Percentiles rank a stretch among this genome's conserved stretches.
Evolutionary conservation across 2,888 invertebrate species (phyloP).

Genomic region (Rhopalosiphum nymphaeae): DNA sequence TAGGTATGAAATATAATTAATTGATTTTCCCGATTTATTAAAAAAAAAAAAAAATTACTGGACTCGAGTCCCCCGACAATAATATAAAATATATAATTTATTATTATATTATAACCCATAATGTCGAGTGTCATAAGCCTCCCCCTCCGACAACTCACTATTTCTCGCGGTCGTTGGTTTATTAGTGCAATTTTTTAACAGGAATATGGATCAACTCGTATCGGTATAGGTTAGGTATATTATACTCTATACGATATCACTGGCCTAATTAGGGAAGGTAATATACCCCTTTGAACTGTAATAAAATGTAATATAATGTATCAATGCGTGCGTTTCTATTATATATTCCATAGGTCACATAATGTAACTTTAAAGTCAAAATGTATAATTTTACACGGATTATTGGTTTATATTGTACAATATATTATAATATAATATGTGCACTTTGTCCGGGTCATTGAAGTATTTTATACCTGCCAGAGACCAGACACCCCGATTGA

Average conservation of each 20-base stretch:
- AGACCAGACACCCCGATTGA: neutral
- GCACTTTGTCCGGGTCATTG: neutral
- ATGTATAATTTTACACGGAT: neutral
- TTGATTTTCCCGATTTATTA: neutral
- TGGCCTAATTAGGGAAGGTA: neutral
- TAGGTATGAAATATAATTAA: neutral
- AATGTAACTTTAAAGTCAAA: neutral
- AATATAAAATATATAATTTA: neutral
- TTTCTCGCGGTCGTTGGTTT: neutral
- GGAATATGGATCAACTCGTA: neutral
- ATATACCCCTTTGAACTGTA: neutral
- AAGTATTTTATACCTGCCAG: neutral
- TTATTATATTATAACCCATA: neutral
- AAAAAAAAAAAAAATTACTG: neutral
- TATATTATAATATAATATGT: neutral
- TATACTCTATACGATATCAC: neutral
- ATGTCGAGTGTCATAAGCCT: neutral
- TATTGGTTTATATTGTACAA: conserved; percentile 9
- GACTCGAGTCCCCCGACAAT: neutral
- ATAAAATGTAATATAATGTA: neutral
- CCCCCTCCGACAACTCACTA: neutral
- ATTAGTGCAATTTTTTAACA: neutral
- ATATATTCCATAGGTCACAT: neutral
- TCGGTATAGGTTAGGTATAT: neutral
- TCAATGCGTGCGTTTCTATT: neutral